phyloP scores from a whole-genome alignment of 2,113 vertebrate genomes.

The Chaenocephalus aceratus region DNA sequence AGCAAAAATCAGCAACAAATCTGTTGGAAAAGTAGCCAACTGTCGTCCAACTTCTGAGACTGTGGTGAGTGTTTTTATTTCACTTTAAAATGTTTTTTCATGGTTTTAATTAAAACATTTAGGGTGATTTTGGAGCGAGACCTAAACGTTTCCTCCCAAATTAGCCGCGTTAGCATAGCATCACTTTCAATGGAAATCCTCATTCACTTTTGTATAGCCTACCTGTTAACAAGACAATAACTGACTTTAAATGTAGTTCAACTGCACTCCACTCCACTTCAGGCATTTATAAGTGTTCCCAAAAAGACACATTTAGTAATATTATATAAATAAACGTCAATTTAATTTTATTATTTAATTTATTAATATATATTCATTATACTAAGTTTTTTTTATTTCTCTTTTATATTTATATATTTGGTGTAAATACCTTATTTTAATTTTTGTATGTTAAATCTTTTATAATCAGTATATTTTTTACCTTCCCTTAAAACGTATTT shows the following conservation, averaged over 20 bases:
- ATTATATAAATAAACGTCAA: too few species aligned
- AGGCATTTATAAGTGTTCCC: background rate
- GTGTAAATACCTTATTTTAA: too few species aligned
- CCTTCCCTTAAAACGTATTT: too few species aligned
- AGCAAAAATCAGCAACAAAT: background rate
- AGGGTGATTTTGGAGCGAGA: background rate
- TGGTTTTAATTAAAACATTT: background rate
- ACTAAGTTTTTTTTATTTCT: too few species aligned
- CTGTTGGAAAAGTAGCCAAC: background rate
- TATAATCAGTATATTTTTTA: too few species aligned
- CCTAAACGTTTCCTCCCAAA: background rate
- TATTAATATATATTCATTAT: too few species aligned
- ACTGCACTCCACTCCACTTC: background rate
- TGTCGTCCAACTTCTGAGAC: constrained; percentile 18
- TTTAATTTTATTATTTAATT: too few species aligned
- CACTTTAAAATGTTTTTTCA: background rate
- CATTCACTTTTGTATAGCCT: too few species aligned
- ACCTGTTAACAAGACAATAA: background rate
- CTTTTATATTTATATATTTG: too few species aligned
- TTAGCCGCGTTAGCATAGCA: constrained; percentile 59
- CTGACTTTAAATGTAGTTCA: background rate
- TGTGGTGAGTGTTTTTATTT: constrained; percentile 61
- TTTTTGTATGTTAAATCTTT: too few species aligned
- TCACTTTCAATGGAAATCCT: too few species aligned
- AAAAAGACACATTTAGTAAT: background rate